These are phyloP conservation scores for Drosophila cognata DNA, from an alignment of 2,888 invertebrate species.

Conservation along the genomic window DNA sequence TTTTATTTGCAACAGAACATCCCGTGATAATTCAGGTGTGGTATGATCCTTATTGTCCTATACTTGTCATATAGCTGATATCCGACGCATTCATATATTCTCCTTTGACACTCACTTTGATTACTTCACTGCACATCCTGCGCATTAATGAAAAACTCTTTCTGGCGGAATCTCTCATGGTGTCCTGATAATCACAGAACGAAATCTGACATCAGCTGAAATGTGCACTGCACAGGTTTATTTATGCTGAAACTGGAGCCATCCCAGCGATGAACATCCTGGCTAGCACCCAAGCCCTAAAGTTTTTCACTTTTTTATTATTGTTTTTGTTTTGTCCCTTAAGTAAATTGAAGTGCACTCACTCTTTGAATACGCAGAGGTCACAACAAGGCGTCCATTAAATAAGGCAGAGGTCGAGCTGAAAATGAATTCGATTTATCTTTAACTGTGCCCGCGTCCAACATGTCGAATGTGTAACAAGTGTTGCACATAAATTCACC, in stretches of 20 bases:
- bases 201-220: constrained; percentile 3
- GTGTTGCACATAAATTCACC: constrained; percentile 61
- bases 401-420: constrained; percentile 48
- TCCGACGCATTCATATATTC: constrained; percentile 1
- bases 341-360: not conserved
- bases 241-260: not conserved
- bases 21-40: not conserved
- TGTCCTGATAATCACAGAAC: constrained; percentile 1
- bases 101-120: constrained; percentile 7
- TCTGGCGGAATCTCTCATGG: not conserved
- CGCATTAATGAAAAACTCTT: not conserved
- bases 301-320: not conserved
- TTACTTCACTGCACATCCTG: not conserved
- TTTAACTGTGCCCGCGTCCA: constrained; percentile 51
- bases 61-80: not conserved
- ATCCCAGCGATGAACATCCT: not conserved
- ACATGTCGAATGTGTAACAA: constrained; percentile 67
- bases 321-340: not conserved
- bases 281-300: not conserved
- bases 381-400: constrained; percentile 53
- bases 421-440: constrained; percentile 69
- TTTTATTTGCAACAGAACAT: not conserved
- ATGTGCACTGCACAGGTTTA: constrained; percentile 6
- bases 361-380: not conserved
- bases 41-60: not conserved